Base-by-base conservation (phyloP, 1,140 invertebrate genomes). In the Drosophila persimilis region DNA sequence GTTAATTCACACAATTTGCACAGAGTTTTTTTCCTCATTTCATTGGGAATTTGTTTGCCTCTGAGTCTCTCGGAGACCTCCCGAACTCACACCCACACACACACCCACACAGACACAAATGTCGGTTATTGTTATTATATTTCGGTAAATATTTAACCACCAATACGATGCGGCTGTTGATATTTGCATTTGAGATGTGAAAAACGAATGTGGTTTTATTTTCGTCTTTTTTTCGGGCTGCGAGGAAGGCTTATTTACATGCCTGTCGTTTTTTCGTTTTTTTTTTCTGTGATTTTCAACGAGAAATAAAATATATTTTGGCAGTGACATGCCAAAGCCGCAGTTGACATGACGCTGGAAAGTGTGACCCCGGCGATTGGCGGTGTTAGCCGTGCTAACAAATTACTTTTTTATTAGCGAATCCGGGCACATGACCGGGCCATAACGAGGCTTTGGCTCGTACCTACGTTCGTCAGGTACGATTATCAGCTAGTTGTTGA, bases 321-420 rank as follows among this genome's bases (percentile, higher is more conserved):
- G 20, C 31, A 24, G 48, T 74, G 73, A 88, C 77, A 74, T 58
- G 63, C 31, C 48, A 77, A 81, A 77, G 57, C 77, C 77, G 53
- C 54, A 22, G 29, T 46, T 86, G 77, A 84, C 69, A 80, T 39
- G 35, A 39, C 46, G 47, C 55, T 29, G 54, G 50, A 52, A 69
- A 29, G 57, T 47, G 46, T 56, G 56, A 58, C 73, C 63, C 71
- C 39, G 17, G 41, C 24, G 47, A 48, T 48, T 48, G 43, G 29
- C 1, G 20, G 20, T 20, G 20, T 43, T 2, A 15, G 45, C 26
- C 13, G 39, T 66, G 51, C 39, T 57, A 56, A 56, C 44, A 35
- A 43, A 69, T 67, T 48, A 48, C 11, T 3, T 50, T 69, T 69
- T 69, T 69, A 67, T 67, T 67, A 67, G 52, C 35, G 3, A 69